Evolutionary conservation across 2,888 invertebrate genomes (phyloP).

Genomic region (Leptopilina drosophilae): DNA sequence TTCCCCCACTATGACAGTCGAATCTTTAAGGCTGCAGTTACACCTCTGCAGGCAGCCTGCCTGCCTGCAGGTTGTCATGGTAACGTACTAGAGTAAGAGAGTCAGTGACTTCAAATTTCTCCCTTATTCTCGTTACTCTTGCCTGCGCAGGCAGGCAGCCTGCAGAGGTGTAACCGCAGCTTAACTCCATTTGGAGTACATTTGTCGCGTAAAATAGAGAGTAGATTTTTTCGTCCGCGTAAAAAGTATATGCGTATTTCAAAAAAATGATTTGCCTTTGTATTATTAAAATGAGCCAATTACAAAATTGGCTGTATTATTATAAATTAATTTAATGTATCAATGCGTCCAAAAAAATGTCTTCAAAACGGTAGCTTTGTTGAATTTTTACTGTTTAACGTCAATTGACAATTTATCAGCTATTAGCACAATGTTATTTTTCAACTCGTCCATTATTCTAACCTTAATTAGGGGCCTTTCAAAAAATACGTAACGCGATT

Average conservation of each 20-base stretch:
- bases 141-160: too few relatives aligned
- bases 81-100: too few relatives aligned
- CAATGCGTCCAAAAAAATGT: conserved; percentile 57
- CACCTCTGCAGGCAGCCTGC: too few relatives aligned
- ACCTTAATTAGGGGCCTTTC: too few relatives aligned
- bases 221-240: not conserved
- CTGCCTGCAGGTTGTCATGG: too few relatives aligned
- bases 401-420: conserved; percentile 41
- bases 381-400: conserved; percentile 36
- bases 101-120: too few relatives aligned
- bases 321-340: not conserved
- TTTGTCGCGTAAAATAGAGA: conserved; percentile 13
- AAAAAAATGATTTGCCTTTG: not conserved
- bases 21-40: too few relatives aligned
- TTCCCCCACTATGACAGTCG: not conserved
- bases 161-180: too few relatives aligned
- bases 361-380: conserved; percentile 53
- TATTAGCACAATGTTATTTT: conserved; percentile 31
- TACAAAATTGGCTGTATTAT: not conserved
- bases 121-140: too few relatives aligned
- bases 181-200: not conserved
- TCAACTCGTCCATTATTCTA: conserved; percentile 31
- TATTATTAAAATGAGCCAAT: not conserved
- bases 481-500: too few relatives aligned
- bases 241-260: not conserved